A percentile compares a stretch with the other conserved stretches of the same genome.
Conservation (phyloP, 2,797 vertebrate genomes). For the Propithecus deckenii region DNA sequence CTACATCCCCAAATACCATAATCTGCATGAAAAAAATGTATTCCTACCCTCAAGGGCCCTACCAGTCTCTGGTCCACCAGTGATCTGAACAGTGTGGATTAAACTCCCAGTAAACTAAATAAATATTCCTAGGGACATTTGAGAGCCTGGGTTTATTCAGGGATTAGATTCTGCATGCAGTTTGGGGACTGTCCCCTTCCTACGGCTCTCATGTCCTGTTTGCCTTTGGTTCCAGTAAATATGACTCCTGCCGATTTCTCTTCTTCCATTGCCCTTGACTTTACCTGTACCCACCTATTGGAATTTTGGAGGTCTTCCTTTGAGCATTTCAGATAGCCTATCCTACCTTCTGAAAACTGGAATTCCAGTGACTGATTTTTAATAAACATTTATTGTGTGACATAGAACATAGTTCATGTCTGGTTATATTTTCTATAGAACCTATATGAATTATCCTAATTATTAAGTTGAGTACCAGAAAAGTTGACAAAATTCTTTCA, state of each 20-base stretch:
- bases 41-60: background rate
- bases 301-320: background rate
- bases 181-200: background rate
- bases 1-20: background rate
- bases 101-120: background rate
- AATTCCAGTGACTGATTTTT: background rate
- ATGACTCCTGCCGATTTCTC: background rate
- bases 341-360: background rate
- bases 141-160: background rate
- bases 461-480: constrained; percentile 15
- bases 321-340: background rate
- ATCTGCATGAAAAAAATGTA: background rate
- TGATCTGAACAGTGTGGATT: background rate
- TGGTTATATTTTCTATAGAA: constrained; percentile 7
- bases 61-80: background rate
- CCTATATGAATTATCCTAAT: constrained; percentile 28
- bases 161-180: background rate
- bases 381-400: background rate
- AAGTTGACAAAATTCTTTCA: constrained; percentile 2
- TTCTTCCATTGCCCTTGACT: background rate
- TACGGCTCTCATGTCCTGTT: background rate
- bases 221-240: background rate
- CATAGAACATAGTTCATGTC: background rate
- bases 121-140: background rate
- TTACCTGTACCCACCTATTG: background rate